phyloP scores from a whole-genome alignment of 30 jellyfish, hydroid and myxozoan species.

The Aurelia coerulea region DNA sequence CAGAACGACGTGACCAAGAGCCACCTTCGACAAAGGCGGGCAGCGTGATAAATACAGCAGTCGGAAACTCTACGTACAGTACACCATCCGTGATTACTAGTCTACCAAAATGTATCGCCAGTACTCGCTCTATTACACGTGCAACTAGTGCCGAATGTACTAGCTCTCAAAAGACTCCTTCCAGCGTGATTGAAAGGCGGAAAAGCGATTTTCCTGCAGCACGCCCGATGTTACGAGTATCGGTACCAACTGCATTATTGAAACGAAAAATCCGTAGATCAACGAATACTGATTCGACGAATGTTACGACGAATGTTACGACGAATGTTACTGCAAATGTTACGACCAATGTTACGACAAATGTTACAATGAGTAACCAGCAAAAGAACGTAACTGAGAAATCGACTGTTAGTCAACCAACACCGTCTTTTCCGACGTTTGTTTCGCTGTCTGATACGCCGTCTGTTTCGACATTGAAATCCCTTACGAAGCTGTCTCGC shows the following conservation, averaged over 20 bases:
- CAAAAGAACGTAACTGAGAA: neutral
- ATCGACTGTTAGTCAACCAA: neutral
- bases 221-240: conserved; percentile 22
- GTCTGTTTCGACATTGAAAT: neutral
- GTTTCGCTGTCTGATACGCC: neutral
- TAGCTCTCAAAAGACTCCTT: no score
- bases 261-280: conserved; percentile 13
- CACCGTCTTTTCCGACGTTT: neutral
- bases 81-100: no score
- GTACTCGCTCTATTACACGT: neutral
- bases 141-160: neutral
- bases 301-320: neutral
- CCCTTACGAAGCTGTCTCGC: neutral
- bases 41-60: no score
- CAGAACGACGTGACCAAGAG: no score
- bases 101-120: neutral
- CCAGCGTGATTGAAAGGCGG: neutral
- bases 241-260: conserved; percentile 38
- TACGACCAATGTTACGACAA: neutral
- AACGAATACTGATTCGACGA: no score
- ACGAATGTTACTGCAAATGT: neutral
- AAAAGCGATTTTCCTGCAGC: conserved; percentile 20
- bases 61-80: no score
- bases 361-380: neutral
- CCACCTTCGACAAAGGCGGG: no score